Evolutionary conservation across 2,113 vertebrate genomes (phyloP).

Genomic region (Emberiza fucata): DNA sequence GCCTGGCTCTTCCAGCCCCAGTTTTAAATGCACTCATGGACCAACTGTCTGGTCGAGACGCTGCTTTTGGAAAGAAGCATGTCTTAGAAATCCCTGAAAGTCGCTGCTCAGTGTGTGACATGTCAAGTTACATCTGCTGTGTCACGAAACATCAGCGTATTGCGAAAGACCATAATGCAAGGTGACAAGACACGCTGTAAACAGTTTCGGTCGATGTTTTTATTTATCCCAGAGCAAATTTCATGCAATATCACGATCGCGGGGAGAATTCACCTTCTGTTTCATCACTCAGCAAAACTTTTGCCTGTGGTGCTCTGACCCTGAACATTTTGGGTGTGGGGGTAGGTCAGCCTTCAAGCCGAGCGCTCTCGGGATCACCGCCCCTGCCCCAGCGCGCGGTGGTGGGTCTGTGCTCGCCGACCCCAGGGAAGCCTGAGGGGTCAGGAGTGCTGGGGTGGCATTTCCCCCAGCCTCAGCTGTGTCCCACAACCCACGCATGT

Average conservation of each 20-base stretch:
- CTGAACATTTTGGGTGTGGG: not conserved
- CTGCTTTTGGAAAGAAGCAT: not conserved
- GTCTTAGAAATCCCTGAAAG: slow-evolving; percentile 12
- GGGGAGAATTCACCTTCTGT: not conserved
- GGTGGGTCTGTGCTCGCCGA: not conserved
- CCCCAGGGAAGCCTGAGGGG: fast-evolving
- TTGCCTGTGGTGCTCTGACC: not conserved
- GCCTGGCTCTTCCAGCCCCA: not conserved
- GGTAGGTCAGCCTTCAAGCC: not conserved
- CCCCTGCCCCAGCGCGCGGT: not conserved
- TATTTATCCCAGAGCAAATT: slow-evolving; percentile 13
- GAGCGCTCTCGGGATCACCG: fast-evolving
- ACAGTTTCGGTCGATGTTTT: not conserved
- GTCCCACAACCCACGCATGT: not conserved
- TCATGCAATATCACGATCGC: not conserved
- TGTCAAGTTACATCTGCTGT: slow-evolving; percentile 51
- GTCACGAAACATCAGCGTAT: not conserved
- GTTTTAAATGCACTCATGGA: not conserved
- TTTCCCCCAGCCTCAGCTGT: not conserved
- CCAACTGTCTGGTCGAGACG: not conserved
- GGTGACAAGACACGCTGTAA: slow-evolving; percentile 39
- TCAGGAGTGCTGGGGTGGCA: not conserved
- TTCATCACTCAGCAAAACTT: not conserved
- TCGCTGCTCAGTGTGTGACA: slow-evolving; percentile 13
- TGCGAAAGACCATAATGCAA: not conserved